Base-by-base conservation (phyloP, 2,888 invertebrate genomes). In the Halocaridina rubra region DNA sequence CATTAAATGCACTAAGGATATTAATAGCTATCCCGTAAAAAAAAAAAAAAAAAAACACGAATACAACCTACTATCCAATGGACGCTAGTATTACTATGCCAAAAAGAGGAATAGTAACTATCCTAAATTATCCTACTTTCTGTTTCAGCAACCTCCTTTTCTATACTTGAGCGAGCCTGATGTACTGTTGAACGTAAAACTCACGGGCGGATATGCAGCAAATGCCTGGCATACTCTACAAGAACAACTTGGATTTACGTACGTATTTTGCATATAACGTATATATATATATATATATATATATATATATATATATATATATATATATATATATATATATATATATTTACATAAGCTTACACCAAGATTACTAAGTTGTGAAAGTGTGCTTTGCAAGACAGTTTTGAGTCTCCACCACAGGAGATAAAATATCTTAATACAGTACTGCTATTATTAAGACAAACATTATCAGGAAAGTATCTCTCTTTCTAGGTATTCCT, bases 171-270 rank as follows among this genome's bases (percentile, higher is more conserved):
- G 59, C 16, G 29, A 46, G 30, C 75, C 81, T 46, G 75, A 75
- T 30, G 10, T 10, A 8, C 46, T 75, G 32, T 1, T 30, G 27
- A 64, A 30, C 30, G 81, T 75, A 13, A n/a, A 53, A 5, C 27
- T 81, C n/a, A 61, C 61, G 1, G 75, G 75, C 10, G 82, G 82
- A 1, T 84, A 72, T 16, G 71, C 72, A 19, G 78, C 61, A 30
- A 79, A 84, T 16, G 79, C 79, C 7, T 84, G 84, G 84, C 61
- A 84, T 39, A 27, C 32, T 4, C 64, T 84, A 13, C 79, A 84
- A 32, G 84, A 84, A 16, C 71, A 32, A 10, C 72, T 46, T 29
- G 78, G 78, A 24, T 84, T 84, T 32, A 84, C 78, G 84, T 84
- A 64, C 27, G 61, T 57, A 16, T 27, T 53, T 53, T 13, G 16